Conservation (phyloP, 2,113 vertebrate species). For the Tor tambroides region DNA sequence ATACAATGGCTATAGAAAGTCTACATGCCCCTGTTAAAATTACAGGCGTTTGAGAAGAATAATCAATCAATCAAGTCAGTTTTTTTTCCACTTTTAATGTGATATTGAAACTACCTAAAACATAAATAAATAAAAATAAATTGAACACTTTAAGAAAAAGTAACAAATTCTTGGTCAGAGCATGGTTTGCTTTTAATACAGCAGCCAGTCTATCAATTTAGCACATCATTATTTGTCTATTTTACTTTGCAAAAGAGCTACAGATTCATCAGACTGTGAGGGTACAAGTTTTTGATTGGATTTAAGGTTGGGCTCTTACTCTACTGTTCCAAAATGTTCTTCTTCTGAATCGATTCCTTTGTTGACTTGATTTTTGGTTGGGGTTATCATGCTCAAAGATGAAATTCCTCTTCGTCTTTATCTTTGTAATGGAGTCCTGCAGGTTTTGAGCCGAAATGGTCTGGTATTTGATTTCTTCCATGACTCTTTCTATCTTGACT, state of each 20-base stretch:
- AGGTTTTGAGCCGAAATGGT: background rate
- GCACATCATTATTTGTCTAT: background rate
- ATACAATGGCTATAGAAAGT: background rate
- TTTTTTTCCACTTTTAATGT: background rate
- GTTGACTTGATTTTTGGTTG: background rate
- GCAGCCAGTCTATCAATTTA: background rate
- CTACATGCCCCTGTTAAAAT: background rate
- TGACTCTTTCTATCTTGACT: too few relatives aligned
- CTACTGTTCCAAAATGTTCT: background rate
- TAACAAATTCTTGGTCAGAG: background rate
- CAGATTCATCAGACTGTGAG: background rate
- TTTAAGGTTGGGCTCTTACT: background rate
- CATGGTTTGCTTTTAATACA: background rate
- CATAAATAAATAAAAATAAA: too few relatives aligned
- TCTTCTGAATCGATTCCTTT: background rate
- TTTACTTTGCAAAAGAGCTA: background rate
- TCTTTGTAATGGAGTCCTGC: background rate
- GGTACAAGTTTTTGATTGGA: background rate
- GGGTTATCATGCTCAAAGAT: background rate
- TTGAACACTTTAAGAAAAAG: too few relatives aligned
- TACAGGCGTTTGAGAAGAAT: background rate
- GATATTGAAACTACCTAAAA: background rate
- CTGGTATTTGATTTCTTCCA: background rate
- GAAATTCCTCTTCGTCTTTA: background rate
- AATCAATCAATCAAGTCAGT: background rate